These are phyloP conservation scores for Hyalella azteca DNA, from an alignment of 2,888 invertebrate genomes.

Conservation along the genomic window DNA sequence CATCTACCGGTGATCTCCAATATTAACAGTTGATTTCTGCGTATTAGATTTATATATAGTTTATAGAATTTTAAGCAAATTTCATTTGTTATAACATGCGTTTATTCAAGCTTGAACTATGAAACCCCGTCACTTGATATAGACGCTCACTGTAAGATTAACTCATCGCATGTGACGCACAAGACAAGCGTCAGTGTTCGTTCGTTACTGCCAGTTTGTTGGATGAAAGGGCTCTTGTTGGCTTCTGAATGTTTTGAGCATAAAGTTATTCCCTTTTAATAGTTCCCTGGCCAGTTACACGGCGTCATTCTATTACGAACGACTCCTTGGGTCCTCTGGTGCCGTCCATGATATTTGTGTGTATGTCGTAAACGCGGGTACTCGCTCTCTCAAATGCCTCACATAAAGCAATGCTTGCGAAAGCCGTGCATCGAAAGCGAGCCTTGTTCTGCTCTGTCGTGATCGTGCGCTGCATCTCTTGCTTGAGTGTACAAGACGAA, in stretches of 20 bases:
- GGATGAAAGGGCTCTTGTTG: conserved; percentile 17
- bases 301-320: conserved; percentile 18
- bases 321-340: not conserved
- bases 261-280: conserved; percentile 1
- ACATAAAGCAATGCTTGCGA: not conserved
- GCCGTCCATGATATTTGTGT: conserved; percentile 1
- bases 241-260: conserved; percentile 4
- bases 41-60: no score
- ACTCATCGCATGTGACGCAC: not conserved
- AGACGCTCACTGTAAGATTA: no score
- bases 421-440: not conserved
- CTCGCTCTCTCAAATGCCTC: not conserved
- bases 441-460: no score
- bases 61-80: no score
- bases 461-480: no score
- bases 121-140: no score
- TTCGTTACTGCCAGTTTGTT: not conserved
- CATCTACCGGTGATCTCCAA: no score
- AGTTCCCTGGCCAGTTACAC: conserved; percentile 13
- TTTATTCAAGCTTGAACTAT: no score
- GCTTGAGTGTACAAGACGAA: no score
- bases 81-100: no score
- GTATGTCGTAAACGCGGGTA: not conserved
- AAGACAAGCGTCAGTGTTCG: not conserved
- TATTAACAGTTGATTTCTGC: no score